Evolutionary conservation across 2,113 vertebrate genomes (phyloP).

Genomic region (Varanus komodoensis): DNA sequence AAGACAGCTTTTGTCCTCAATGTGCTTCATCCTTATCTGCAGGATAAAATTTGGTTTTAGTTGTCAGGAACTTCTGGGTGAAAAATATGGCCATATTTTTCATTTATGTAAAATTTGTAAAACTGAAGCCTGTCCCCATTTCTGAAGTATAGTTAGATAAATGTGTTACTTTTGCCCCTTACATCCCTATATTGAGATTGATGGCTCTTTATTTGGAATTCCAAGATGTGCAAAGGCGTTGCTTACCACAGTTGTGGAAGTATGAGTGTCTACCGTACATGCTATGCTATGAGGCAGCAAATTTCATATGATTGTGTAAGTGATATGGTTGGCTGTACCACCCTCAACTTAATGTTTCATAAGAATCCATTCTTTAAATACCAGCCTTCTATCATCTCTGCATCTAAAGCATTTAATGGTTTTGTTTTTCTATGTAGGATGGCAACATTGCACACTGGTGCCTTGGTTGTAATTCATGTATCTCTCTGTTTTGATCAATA

Average conservation of each 20-base stretch:
- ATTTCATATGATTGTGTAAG: background rate
- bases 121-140: background rate
- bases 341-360: background rate
- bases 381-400: background rate
- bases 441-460: background rate
- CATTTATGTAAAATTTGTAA: background rate
- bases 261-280: background rate
- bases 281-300: background rate
- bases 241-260: background rate
- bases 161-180: background rate
- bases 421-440: background rate
- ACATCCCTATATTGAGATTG: background rate
- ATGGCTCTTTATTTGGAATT: background rate
- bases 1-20: slow-evolving; percentile 40
- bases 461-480: background rate
- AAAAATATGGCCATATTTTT: background rate
- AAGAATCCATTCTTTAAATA: background rate
- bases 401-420: background rate
- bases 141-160: background rate
- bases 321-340: background rate
- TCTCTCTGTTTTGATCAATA: background rate
- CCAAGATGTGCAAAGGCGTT: background rate
- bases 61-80: background rate
- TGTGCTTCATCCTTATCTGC: slow-evolving; percentile 53
- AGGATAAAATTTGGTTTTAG: background rate